Base-by-base conservation (phyloP, 2,888 invertebrate species). In the Ceraclea dissimilis region DNA sequence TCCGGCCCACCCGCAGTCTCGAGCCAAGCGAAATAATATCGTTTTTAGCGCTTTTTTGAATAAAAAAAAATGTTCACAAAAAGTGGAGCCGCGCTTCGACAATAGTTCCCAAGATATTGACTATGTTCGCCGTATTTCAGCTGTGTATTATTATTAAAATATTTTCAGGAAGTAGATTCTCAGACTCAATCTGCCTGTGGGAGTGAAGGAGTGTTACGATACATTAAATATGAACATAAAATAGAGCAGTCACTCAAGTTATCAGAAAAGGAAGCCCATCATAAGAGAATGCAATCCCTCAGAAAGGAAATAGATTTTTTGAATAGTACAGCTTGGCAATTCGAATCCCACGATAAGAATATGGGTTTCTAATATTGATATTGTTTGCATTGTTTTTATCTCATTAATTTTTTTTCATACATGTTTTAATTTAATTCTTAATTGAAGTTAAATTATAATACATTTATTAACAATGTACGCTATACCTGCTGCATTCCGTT, bases 281-380 rank as follows among this genome's bases (percentile, higher is more conserved):
- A 83, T 57, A 86, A 84, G 66, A 78, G 89, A 61, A 78, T 90
- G 55, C 85, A 86, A 69, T 73, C 77, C 34, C 70, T 90, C 39
- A 76, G 89, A 57, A 88, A 86, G 69, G 88, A 90, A 71, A 71
- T 90, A 55, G 87, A 87, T 63, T 85, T 84, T 67, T 72, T 90
- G n/a, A 88, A 85, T 67, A 81, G 83, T 53, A 89, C 89, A 0
- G 86, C 88, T 67, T 90, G 90, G 90, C 84, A 86, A 70, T 90
- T 86, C 73, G 84, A 86, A 52, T 73, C 80, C 43, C 78, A 82
- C 64, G 87, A 88, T 61, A 85, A 83, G 70, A 84, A 80, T 57
- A 79, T 82, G 68, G 79, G 80, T 19, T 83, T 83, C 66, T 75
- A 71, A 48, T 17, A 66, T 8, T 16, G 26, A 4, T 26, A 26